Percentiles rank a stretch among this genome's conserved stretches.
These are phyloP conservation scores for Prosapia bicincta DNA, from an alignment of 2,888 invertebrate species.

Conservation along the genomic window DNA sequence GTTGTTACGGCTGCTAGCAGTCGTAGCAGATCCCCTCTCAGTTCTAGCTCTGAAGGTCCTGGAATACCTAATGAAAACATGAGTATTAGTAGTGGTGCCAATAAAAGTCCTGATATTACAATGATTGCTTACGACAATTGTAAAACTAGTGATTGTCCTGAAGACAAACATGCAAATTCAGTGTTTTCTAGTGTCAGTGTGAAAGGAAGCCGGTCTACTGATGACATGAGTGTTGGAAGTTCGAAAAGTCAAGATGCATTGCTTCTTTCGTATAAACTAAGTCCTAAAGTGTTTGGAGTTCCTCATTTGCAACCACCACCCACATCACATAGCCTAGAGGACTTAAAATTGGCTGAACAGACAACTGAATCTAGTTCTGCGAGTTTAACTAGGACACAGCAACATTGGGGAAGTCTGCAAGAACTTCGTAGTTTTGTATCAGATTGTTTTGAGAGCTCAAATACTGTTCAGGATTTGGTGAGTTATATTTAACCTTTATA, in stretches of 20 bases:
- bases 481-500: constrained; percentile 43
- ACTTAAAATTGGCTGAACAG: constrained; percentile 44
- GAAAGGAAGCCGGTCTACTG: constrained; percentile 48
- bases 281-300: constrained; percentile 62
- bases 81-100: constrained; percentile 40
- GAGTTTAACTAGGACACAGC: constrained; percentile 30
- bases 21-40: constrained; percentile 41
- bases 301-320: constrained; percentile 39
- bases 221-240: constrained; percentile 55
- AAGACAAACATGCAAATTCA: neutral
- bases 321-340: constrained; percentile 46
- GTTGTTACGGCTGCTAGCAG: constrained; percentile 47
- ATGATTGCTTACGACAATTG: constrained; percentile 24
- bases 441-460: constrained; percentile 36
- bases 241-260: constrained; percentile 54
- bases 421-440: constrained; percentile 52
- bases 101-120: constrained; percentile 47
- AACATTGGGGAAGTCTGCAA: constrained; percentile 62
- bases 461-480: constrained; percentile 37
- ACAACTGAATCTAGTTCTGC: constrained; percentile 28
- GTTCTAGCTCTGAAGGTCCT: constrained; percentile 40
- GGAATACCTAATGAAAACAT: constrained; percentile 38
- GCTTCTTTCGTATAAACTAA: constrained; percentile 53
- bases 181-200: constrained; percentile 42
- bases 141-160: constrained; percentile 13